A percentile compares a stretch with the other conserved stretches of the same genome.
These are phyloP conservation scores for Craniophora ligustri DNA, from an alignment of 2,888 invertebrate species.

Conservation along the genomic window DNA sequence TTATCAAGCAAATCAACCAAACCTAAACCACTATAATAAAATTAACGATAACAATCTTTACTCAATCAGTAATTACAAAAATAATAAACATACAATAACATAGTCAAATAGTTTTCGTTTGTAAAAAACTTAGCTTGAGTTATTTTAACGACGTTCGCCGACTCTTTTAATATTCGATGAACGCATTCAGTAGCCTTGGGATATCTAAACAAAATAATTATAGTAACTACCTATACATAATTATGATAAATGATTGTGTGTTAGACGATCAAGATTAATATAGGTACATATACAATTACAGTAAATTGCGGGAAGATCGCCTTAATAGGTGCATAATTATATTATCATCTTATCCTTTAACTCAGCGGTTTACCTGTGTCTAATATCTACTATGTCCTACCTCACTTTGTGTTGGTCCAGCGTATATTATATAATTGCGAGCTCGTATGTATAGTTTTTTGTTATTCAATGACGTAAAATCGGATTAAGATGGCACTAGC, in stretches of 20 bases:
- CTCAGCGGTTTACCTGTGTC: no score
- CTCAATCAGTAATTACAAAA: background rate
- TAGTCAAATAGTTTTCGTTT: constrained; percentile 5
- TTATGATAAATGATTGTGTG: constrained; percentile 6
- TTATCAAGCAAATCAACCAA: no score
- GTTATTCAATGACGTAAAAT: no score
- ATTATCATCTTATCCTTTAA: no score
- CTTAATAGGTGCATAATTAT: constrained; percentile 5
- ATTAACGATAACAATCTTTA: no score
- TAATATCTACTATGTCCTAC: no score
- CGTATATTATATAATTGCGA: no score
- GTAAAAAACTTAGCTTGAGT: constrained; percentile 3
- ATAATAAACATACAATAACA: background rate
- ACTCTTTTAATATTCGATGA: constrained; percentile 22
- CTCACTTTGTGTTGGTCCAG: no score
- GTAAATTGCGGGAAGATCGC: constrained; percentile 25
- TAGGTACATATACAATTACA: constrained; percentile 16
- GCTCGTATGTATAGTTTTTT: no score
- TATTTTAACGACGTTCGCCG: constrained; percentile 33
- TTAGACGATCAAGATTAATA: constrained; percentile 13
- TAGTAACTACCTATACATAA: constrained; percentile 14
- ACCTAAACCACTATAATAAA: no score
- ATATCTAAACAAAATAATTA: constrained; percentile 25
- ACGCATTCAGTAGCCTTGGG: constrained; percentile 26
- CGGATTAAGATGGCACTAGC: no score